Evolutionary conservation across 2,113 vertebrate genomes (phyloP).

Genomic region (Otus sunia): DNA sequence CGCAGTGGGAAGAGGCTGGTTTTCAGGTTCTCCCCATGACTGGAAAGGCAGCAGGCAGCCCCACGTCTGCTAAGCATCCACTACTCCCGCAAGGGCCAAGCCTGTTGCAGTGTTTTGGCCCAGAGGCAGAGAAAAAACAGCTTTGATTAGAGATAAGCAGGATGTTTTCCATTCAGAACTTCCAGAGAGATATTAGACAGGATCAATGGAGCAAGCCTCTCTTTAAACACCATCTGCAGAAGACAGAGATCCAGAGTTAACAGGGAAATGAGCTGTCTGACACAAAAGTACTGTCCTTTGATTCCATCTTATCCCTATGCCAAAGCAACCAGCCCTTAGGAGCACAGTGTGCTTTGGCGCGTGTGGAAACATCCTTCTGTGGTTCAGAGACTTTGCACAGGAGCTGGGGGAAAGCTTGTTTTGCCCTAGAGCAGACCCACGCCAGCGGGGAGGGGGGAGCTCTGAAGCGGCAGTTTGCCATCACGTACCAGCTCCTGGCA

Average conservation of each 20-base stretch:
- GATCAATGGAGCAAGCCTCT: neutral
- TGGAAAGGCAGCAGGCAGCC: neutral
- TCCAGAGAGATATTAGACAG: neutral
- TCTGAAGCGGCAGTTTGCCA: neutral
- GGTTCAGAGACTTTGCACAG: neutral
- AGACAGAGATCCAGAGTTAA: neutral
- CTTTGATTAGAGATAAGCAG: neutral
- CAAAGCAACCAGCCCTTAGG: neutral
- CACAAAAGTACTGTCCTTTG: neutral
- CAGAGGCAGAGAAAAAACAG: neutral
- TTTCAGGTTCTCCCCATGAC: neutral
- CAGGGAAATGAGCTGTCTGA: neutral
- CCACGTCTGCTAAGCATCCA: neutral
- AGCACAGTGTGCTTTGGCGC: neutral
- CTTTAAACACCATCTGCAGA: neutral
- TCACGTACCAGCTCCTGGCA: fast-evolving
- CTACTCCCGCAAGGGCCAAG: neutral
- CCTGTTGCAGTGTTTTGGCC: neutral
- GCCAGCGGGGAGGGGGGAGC: fast-evolving
- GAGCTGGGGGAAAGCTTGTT: neutral
- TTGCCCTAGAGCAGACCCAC: neutral
- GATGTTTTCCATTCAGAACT: neutral
- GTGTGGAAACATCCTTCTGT: neutral
- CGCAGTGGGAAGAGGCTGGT: neutral
- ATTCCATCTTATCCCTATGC: neutral